phyloP scores from a whole-genome alignment of 2,113 vertebrate genomes.

The Sebastes fasciatus region DNA sequence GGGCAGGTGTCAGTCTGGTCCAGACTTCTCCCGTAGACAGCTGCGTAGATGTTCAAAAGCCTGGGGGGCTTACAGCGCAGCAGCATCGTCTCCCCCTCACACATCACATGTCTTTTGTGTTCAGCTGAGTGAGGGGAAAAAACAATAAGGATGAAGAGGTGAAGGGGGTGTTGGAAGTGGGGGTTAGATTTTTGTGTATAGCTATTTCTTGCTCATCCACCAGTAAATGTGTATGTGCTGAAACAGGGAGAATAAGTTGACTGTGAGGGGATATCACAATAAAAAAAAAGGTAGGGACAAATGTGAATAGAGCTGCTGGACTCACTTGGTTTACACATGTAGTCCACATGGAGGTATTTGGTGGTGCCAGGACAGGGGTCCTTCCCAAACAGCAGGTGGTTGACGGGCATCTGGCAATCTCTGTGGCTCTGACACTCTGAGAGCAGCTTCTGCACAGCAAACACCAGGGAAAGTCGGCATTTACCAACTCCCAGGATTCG shows the following conservation, averaged over 20 bases:
- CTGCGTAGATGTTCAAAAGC: slow-evolving; percentile 94
- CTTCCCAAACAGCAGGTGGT: slow-evolving; percentile 93
- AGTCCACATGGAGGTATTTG: slow-evolving; percentile 96
- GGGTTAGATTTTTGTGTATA: not conserved
- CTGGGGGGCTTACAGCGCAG: slow-evolving; percentile 92
- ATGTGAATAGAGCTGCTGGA: slow-evolving; percentile 45
- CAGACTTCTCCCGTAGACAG: slow-evolving; percentile 88
- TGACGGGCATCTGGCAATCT: slow-evolving; percentile 92
- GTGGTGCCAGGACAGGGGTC: slow-evolving; percentile 94
- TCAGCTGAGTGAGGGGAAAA: slow-evolving; percentile 84
- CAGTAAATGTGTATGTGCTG: not conserved
- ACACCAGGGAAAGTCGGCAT: not conserved
- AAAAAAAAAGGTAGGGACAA: not conserved
- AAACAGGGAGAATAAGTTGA: not conserved
- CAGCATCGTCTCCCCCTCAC: slow-evolving; percentile 90
- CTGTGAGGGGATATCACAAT: not conserved
- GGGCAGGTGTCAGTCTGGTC: slow-evolving; percentile 85
- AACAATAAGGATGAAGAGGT: not conserved
- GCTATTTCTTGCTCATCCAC: not conserved
- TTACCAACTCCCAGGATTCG: not conserved
- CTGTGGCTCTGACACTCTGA: slow-evolving; percentile 96
- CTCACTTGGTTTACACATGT: slow-evolving; percentile 98
- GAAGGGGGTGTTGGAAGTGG: not conserved
- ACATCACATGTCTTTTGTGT: slow-evolving; percentile 90
- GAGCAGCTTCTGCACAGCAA: slow-evolving; percentile 90